Evolutionary conservation across 2,888 invertebrate species (phyloP).

Genomic region (Ametastegia equiseti): DNA sequence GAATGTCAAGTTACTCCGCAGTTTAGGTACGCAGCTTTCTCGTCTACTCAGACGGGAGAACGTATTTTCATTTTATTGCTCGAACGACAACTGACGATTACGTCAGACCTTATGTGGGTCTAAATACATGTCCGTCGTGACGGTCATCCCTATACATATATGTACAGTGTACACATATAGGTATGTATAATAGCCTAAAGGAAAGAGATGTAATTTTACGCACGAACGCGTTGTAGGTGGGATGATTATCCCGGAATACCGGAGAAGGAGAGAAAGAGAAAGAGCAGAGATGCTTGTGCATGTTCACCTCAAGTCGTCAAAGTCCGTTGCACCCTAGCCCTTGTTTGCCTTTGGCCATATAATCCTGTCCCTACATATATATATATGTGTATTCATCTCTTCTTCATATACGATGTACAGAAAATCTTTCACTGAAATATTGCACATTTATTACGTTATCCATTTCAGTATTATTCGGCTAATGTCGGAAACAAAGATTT

Average conservation of each 20-base stretch:
- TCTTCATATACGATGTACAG: too few species aligned
- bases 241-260: conserved; percentile 56
- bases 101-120: conserved; percentile 11
- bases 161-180: conserved; percentile 1
- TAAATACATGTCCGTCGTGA: not conserved
- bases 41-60: not conserved
- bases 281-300: not conserved
- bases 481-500: too few species aligned
- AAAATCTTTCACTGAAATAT: too few species aligned
- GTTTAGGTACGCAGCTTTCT: not conserved
- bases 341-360: not conserved
- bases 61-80: conserved; percentile 25
- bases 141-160: not conserved
- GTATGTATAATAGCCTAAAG: conserved; percentile 15
- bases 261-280: conserved; percentile 14
- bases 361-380: too few species aligned
- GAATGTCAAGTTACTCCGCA: conserved; percentile 4
- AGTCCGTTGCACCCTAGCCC: not conserved
- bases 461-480: too few species aligned
- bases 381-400: too few species aligned
- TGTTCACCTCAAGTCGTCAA: not conserved
- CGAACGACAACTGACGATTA: conserved; percentile 27
- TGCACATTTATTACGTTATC: too few species aligned
- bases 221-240: conserved; percentile 57
- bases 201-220: conserved; percentile 55